Base-by-base conservation (phyloP, 1,140 invertebrate species). In the Octopus sinensis region DNA sequence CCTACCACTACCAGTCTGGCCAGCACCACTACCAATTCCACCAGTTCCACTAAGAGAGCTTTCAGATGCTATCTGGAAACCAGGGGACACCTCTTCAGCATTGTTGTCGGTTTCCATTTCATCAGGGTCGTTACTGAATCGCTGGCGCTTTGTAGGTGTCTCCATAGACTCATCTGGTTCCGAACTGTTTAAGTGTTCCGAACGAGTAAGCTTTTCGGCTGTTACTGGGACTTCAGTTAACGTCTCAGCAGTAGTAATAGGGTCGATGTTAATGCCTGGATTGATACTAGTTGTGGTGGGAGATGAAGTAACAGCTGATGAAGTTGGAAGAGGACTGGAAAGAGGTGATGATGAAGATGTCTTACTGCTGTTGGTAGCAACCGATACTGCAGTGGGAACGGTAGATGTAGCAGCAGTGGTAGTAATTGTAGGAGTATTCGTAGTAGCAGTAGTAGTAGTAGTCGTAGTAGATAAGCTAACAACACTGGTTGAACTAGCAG, bases 81-180 rank as follows among this genome's bases (percentile, higher is more conserved):
- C 68, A 6, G 68, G 17, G 68, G 68, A 73, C 30, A 23, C 13
- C 5, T 73, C 68, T 6, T 68, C 30, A 54, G 9, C 54, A 43
- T 56, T 56, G 17, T 53, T 43, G 23, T 52, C 12, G 17, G 81
- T 82, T 51, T 80, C 80, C n/a, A n/a, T 71, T 53, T 56, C 4
- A 43, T 43, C 30, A 43, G 30, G 30, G 13, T 82, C 82, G 52
- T 62, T 77, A 76, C 78, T 83, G 68, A 88, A 79, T 87, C 87
- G 82, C 87, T 84, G 81, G 82, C 85, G 78, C 76, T 86, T 85
- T 10, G 84, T 85, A 43, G 86, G 86, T 51, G 85, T 85, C 71
- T 84, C 87, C 71, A 83, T 68, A 78, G 81, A 77, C 17, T 52
- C 30, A 1, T 77, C 52, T 6, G 17, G 6, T 77, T 77, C 9